Evolutionary conservation across 2,797 vertebrate genomes (phyloP).

Genomic region (Acridotheres tristis): DNA sequence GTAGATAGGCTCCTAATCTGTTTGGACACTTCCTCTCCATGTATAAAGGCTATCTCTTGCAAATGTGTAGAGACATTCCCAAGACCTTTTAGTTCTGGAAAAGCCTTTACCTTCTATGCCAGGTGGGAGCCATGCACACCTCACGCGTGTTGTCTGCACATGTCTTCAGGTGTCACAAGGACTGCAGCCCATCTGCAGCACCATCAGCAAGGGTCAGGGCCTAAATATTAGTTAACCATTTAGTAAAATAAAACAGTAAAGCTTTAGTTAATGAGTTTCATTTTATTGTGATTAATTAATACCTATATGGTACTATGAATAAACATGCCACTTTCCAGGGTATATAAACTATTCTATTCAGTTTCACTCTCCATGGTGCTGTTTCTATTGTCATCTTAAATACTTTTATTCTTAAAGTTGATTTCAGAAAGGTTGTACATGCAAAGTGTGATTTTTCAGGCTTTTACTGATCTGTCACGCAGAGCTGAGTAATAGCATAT

Average conservation of each 20-base stretch:
- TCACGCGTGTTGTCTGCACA: fast-evolving
- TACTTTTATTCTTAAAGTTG: background rate
- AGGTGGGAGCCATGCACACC: background rate
- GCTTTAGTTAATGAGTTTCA: background rate
- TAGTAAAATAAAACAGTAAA: background rate
- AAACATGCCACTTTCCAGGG: background rate
- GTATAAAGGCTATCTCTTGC: background rate
- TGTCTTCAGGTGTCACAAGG: background rate
- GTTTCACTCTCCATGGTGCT: background rate
- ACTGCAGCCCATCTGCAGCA: background rate
- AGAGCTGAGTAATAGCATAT: background rate
- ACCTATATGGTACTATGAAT: background rate
- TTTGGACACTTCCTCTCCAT: background rate
- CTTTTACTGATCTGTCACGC: background rate
- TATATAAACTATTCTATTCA: background rate
- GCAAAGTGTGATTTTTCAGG: background rate
- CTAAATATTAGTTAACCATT: background rate
- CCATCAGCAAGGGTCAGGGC: background rate
- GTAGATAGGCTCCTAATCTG: background rate
- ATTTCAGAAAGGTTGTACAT: background rate
- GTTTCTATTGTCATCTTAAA: background rate
- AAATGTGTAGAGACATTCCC: background rate
- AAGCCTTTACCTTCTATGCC: background rate
- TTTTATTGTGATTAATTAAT: background rate
- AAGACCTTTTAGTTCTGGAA: background rate